Percentiles rank a stretch among this genome's conserved stretches.
These are phyloP conservation scores for Tenthredo livida DNA, from an alignment of 2,888 invertebrate genomes.

Conservation along the genomic window DNA sequence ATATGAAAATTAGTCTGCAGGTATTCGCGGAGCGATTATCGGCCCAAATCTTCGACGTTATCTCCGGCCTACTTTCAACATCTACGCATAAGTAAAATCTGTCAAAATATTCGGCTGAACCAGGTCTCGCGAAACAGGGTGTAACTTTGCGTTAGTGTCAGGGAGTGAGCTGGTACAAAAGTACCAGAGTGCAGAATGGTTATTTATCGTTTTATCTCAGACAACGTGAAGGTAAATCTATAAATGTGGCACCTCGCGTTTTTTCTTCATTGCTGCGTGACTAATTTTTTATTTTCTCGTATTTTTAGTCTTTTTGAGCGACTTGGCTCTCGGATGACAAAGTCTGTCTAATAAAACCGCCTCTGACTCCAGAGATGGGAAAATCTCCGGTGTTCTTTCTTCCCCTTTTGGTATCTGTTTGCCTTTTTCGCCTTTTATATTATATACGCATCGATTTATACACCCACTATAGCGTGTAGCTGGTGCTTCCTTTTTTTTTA, in stretches of 20 bases:
- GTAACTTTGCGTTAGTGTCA: conserved; percentile 10
- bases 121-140: background rate
- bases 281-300: background rate
- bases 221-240: background rate
- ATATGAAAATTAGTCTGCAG: background rate
- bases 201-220: background rate
- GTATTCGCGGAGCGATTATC: background rate
- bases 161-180: background rate
- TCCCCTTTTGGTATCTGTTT: background rate
- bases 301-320: conserved; percentile 59
- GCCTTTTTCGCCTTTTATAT: background rate
- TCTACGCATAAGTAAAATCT: background rate
- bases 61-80: background rate
- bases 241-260: conserved; percentile 49
- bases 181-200: background rate
- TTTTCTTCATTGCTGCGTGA: conserved; percentile 55
- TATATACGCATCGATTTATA: conserved; percentile 39
- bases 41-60: background rate
- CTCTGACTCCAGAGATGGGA: conserved; percentile 52
- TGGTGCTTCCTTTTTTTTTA: conserved; percentile 19
- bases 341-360: conserved; percentile 51
- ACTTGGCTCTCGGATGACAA: conserved; percentile 17
- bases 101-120: background rate
- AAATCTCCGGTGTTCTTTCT: conserved; percentile 39
- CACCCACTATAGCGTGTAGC: background rate